Conservation (phyloP, 2,113 vertebrate genomes). For the Ascaphus truei region DNA sequence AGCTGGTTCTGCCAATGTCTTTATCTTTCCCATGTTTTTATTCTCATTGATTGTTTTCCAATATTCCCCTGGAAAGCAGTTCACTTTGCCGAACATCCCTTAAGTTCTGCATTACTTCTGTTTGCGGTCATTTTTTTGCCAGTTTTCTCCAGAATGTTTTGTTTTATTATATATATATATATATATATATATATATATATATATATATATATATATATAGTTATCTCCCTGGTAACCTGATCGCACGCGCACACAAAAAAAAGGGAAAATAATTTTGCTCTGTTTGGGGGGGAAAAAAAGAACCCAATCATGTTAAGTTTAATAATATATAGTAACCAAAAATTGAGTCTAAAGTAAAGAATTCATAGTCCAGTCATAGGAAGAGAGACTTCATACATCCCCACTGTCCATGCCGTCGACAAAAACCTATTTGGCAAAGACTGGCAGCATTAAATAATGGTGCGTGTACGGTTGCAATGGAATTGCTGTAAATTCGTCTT, state of each 20-base stretch:
- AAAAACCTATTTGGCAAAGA: constrained; percentile 61
- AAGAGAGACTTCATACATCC: constrained; percentile 18
- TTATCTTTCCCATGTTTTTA: background rate
- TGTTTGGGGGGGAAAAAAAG: constrained; percentile 24
- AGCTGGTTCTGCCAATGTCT: background rate
- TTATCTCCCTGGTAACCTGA: constrained; percentile 43
- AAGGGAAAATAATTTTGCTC: background rate
- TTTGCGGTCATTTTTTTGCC: constrained; percentile 40
- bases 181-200: constrained; percentile 9
- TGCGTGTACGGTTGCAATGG: constrained; percentile 2
- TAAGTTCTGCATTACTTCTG: constrained; percentile 27
- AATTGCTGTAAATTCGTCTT: background rate
- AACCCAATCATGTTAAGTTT: constrained; percentile 47
- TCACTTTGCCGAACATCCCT: constrained; percentile 50
- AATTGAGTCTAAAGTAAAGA: constrained; percentile 26
- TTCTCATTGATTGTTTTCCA: background rate
- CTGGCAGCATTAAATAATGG: constrained; percentile 57
- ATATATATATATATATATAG: constrained; percentile 13
- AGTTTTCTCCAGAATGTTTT: constrained; percentile 52
- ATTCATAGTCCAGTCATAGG: constrained; percentile 29
- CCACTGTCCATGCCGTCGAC: constrained; percentile 2
- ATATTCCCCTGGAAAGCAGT: constrained; percentile 38
- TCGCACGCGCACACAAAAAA: background rate
- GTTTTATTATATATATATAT: constrained; percentile 16
- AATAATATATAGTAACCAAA: no score